Evolutionary conservation across 2,113 vertebrate genomes (phyloP).

Genomic region (Triplophysa dalaica): DNA sequence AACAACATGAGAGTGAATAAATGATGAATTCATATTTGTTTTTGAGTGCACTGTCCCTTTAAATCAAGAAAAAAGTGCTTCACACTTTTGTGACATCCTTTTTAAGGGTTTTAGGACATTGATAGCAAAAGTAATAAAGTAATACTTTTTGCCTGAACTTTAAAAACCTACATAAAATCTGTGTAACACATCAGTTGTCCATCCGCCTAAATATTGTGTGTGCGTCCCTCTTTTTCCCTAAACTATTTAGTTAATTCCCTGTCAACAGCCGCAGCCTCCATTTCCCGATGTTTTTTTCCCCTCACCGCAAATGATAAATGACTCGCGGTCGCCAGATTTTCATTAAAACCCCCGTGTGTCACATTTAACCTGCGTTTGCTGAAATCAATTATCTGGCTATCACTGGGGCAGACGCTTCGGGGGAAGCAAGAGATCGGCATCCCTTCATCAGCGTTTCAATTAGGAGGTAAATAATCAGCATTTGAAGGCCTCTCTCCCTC

Average conservation of each 20-base stretch:
- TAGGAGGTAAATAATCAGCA: conserved; percentile 86
- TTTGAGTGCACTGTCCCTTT: too few relatives aligned
- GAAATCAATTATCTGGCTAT: conserved; percentile 91
- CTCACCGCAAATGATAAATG: conserved; percentile 84
- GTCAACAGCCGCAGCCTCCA: conserved; percentile 41
- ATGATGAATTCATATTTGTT: too few relatives aligned
- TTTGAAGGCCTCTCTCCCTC: conserved; percentile 55
- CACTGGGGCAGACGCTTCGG: conserved; percentile 79
- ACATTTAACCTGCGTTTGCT: conserved; percentile 92
- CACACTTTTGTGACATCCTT: too few relatives aligned
- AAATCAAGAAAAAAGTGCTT: too few relatives aligned
- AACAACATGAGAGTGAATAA: too few relatives aligned
- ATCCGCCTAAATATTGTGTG: background rate
- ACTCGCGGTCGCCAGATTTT: conserved; percentile 88
- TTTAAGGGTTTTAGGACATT: too few relatives aligned
- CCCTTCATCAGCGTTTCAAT: conserved; percentile 90
- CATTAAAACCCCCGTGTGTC: conserved; percentile 91
- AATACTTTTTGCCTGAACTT: too few relatives aligned
- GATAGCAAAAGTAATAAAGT: too few relatives aligned
- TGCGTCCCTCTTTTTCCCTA: conserved; percentile 8
- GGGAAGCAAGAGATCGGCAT: conserved; percentile 68
- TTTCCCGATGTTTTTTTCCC: background rate
- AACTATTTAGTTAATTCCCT: conserved; percentile 32
- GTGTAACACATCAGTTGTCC: background rate
- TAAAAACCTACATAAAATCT: background rate